phyloP scores from a whole-genome alignment of 2,797 vertebrate genomes.

The Poliocrania exsul region DNA sequence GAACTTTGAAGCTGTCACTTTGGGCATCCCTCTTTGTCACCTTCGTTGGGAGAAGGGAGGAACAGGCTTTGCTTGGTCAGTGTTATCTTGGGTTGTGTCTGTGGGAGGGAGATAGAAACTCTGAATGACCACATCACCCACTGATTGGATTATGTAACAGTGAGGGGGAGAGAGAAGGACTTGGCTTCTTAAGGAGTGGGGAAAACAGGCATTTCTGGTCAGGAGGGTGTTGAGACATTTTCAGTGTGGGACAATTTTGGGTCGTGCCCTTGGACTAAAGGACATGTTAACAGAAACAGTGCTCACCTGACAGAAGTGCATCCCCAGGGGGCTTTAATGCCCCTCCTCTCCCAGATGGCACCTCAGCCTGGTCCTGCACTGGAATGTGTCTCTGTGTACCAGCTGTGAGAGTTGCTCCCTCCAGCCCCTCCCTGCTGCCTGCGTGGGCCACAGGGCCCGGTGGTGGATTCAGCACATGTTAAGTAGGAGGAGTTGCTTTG shows the following conservation, averaged over 20 bases:
- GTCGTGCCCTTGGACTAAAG: background rate
- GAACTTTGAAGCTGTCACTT: accelerated
- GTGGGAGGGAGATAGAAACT: background rate
- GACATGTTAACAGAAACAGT: background rate
- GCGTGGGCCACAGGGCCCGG: accelerated
- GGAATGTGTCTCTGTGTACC: background rate
- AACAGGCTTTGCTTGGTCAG: accelerated
- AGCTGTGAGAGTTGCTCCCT: background rate
- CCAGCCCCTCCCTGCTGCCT: background rate
- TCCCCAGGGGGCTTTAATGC: background rate
- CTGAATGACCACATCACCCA: background rate
- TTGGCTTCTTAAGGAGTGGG: background rate
- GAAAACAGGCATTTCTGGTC: background rate
- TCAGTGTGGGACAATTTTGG: background rate
- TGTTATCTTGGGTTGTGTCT: background rate
- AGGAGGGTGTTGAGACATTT: background rate
- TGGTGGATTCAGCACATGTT: accelerated
- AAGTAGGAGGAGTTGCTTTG: background rate
- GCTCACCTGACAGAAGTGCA: background rate
- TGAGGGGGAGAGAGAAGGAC: background rate
- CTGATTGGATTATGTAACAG: background rate
- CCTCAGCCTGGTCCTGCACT: background rate
- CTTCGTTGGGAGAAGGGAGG: background rate
- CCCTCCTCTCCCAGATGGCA: background rate
- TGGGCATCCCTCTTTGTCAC: background rate